Percentiles rank a stretch among this genome's conserved stretches.
Conservation (phyloP, 2,888 invertebrate species). For the Argyra leucocephala region DNA sequence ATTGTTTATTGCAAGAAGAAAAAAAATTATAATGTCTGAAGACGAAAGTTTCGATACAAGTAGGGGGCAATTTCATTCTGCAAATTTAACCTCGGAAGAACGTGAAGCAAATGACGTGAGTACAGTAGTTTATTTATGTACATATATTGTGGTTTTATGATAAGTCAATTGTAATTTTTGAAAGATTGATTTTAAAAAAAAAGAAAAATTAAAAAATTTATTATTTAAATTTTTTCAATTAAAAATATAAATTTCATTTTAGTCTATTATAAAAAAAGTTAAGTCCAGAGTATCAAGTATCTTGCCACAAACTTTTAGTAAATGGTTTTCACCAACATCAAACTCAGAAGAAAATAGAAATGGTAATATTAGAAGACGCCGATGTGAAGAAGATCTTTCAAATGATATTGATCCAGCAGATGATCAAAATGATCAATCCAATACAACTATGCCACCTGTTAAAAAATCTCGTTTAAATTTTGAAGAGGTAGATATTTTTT, state of each 20-base stretch:
- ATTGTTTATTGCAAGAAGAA: neutral
- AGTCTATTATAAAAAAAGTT: constrained; percentile 42
- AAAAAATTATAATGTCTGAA: constrained; percentile 19
- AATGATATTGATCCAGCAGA: constrained; percentile 18
- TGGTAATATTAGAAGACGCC: constrained; percentile 30
- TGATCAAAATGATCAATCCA: constrained; percentile 27
- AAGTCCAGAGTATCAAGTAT: constrained; percentile 39
- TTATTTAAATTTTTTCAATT: neutral
- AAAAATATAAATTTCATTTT: constrained; percentile 22
- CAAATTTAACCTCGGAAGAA: constrained; percentile 16
- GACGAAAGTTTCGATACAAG: constrained; percentile 20
- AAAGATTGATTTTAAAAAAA: neutral
- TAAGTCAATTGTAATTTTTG: neutral
- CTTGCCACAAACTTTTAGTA: constrained; percentile 35
- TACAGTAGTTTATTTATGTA: neutral
- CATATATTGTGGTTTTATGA: neutral
- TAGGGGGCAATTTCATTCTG: constrained; percentile 16
- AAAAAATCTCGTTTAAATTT: constrained; percentile 25
- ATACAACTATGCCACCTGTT: constrained; percentile 25
- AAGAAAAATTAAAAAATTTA: neutral
- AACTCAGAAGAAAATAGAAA: constrained; percentile 21
- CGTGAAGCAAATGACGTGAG: constrained; percentile 22
- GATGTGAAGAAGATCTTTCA: constrained; percentile 29
- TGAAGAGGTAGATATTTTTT: constrained; percentile 18
- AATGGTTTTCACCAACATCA: constrained; percentile 38